These are phyloP conservation scores for Nomada fabriciana DNA, from an alignment of 2,888 invertebrate genomes.

Conservation along the genomic window DNA sequence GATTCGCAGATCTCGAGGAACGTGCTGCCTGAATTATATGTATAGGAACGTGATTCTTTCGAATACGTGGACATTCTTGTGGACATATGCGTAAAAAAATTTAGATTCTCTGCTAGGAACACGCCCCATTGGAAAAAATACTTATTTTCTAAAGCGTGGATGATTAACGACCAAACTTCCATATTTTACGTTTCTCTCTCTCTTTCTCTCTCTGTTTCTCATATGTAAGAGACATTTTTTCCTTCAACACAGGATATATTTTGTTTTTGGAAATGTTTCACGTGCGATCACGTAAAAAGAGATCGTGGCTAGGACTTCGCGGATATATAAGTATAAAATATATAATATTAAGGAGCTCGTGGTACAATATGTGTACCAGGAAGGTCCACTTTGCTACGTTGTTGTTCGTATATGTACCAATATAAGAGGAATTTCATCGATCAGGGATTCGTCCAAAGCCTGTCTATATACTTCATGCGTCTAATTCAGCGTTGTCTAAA, in stretches of 20 bases:
- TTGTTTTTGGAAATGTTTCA: constrained; percentile 33
- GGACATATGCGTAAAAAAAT: constrained; percentile 67
- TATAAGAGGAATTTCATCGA: constrained; percentile 49
- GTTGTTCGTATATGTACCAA: constrained; percentile 41
- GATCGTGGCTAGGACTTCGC: constrained; percentile 41
- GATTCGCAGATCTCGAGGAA: constrained; percentile 60
- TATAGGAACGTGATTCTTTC: constrained; percentile 63
- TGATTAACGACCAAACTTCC: constrained; percentile 45
- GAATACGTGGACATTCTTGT: constrained; percentile 55
- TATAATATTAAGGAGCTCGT: constrained; percentile 71
- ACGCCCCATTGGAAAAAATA: constrained; percentile 66
- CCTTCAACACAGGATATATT: constrained; percentile 10
- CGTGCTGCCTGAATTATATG: constrained; percentile 56
- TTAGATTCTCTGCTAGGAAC: constrained; percentile 73
- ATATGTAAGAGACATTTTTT: constrained; percentile 23
- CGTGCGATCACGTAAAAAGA: constrained; percentile 29
- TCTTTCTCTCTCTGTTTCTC: constrained; percentile 29
- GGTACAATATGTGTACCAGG: constrained; percentile 37
- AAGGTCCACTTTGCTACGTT: constrained; percentile 52
- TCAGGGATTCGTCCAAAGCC: constrained; percentile 57
- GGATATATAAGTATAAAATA: constrained; percentile 77
- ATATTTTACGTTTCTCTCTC: constrained; percentile 3
- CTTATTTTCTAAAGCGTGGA: constrained; percentile 61
- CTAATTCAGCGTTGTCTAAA: constrained; percentile 59
- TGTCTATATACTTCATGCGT: constrained; percentile 58